Percentiles rank a stretch among this genome's conserved stretches.
These are phyloP conservation scores for Nerophis lumbriciformis DNA, from an alignment of 2,113 vertebrate species.

Conservation along the genomic window DNA sequence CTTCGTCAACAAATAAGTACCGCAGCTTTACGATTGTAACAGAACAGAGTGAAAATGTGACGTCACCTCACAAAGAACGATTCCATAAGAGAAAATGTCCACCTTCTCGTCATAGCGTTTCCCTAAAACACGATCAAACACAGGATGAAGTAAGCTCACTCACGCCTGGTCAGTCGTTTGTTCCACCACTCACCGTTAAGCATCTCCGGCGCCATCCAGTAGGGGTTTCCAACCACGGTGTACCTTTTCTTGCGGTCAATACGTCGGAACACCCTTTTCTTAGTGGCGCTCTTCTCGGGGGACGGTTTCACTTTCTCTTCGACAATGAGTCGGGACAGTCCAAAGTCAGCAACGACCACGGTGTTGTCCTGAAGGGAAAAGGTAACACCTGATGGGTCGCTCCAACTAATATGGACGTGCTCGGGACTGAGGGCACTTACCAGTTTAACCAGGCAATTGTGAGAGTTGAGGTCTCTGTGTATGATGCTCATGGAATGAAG, in stretches of 20 bases:
- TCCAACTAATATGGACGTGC: background rate
- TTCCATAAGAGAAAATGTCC: constrained; percentile 96
- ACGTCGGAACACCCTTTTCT: constrained; percentile 84
- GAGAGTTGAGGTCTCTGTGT: constrained; percentile 89
- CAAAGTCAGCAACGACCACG: constrained; percentile 93
- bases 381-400: background rate
- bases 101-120: constrained; percentile 97
- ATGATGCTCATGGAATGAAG: constrained; percentile 92
- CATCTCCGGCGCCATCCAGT: constrained; percentile 99
- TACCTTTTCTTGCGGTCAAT: constrained; percentile 91
- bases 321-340: constrained; percentile 85
- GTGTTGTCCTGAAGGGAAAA: constrained; percentile 82
- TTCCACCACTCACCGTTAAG: constrained; percentile 79
- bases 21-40: background rate
- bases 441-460: constrained; percentile 94
- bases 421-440: constrained; percentile 62
- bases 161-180: background rate
- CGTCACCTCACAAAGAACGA: constrained; percentile 90
- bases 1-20: background rate
- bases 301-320: constrained; percentile 86
- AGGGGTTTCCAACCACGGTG: constrained; percentile 94
- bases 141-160: constrained; percentile 1
- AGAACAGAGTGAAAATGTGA: background rate
- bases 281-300: constrained; percentile 78
- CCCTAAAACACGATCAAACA: constrained; percentile 67